phyloP scores from a whole-genome alignment of 2,797 vertebrate species.

The Hybognathus amarus region DNA sequence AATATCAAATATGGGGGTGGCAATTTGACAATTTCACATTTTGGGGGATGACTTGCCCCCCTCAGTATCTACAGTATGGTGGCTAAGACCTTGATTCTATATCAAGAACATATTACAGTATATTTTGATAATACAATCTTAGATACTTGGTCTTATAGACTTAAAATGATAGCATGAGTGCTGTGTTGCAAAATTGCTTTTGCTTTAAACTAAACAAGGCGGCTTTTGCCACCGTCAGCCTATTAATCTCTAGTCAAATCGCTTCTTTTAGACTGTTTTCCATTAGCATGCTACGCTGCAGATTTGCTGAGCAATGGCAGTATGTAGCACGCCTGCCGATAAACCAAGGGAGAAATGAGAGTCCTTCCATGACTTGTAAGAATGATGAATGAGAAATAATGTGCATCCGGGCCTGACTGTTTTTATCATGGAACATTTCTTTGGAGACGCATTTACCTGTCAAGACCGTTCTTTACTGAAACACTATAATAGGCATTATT shows the following conservation, averaged over 20 bases:
- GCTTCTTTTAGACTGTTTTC: conserved; percentile 76
- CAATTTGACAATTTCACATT: not conserved
- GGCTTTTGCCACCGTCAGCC: conserved; percentile 67
- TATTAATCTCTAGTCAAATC: conserved; percentile 80
- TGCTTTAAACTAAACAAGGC: conserved; percentile 66
- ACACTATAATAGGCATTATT: conserved; percentile 73
- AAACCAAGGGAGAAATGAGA: conserved; percentile 76
- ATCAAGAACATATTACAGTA: not conserved
- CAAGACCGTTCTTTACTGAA: conserved; percentile 61
- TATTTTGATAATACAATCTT: not conserved
- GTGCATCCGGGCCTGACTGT: conserved; percentile 73
- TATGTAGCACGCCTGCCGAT: conserved; percentile 65
- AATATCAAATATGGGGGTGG: not conserved
- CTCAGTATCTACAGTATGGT: not conserved
- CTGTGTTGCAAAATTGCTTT: conserved; percentile 57
- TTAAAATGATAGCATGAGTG: not conserved
- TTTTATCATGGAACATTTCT: conserved; percentile 78
- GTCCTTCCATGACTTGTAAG: conserved; percentile 72
- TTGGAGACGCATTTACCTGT: conserved; percentile 80
- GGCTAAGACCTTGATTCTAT: not conserved
- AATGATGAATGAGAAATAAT: conserved; percentile 81
- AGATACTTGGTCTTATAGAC: not conserved
- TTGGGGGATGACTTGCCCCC: not conserved
- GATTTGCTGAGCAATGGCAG: conserved; percentile 77
- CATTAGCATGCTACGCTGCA: conserved; percentile 72